phyloP scores from a whole-genome alignment of 1,140 invertebrate genomes.

The Drosophila bifasciata region DNA sequence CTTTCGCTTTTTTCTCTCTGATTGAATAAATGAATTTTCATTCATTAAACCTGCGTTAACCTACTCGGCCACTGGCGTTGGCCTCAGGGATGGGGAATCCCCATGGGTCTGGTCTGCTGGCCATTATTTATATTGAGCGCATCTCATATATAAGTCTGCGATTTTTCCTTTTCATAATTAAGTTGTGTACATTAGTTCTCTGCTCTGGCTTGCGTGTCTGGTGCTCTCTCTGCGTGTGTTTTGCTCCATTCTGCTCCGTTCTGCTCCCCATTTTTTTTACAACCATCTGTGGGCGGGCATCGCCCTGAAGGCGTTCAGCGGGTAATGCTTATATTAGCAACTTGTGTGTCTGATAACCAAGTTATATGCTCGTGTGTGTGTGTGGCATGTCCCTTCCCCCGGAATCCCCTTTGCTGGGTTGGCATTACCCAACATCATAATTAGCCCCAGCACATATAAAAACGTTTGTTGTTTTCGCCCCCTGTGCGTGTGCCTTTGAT shows the following conservation, averaged over 20 bases:
- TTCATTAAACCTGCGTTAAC: slow-evolving; percentile 44
- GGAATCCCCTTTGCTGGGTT: not conserved
- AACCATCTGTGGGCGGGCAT: slow-evolving; percentile 17
- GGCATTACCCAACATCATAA: slow-evolving; percentile 47
- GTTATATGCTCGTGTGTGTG: slow-evolving; percentile 27
- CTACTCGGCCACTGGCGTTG: slow-evolving; percentile 1
- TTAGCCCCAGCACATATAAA: slow-evolving; percentile 53
- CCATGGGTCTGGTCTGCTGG: slow-evolving; percentile 30
- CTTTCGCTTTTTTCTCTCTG: slow-evolving; percentile 1
- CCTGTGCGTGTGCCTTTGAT: slow-evolving; percentile 51
- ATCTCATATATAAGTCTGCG: slow-evolving; percentile 58
- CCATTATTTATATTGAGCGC: slow-evolving; percentile 59
- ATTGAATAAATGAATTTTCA: slow-evolving; percentile 14
- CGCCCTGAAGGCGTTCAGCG: slow-evolving; percentile 18
- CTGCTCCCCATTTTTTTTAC: slow-evolving; percentile 21
- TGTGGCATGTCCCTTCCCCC: not conserved
- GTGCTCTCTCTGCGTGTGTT: slow-evolving; percentile 44
- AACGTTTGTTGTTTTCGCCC: slow-evolving; percentile 30
- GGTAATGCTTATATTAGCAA: slow-evolving; percentile 55
- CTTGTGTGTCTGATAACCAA: slow-evolving; percentile 56
- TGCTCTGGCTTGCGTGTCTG: slow-evolving; percentile 54
- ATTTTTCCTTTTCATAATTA: slow-evolving; percentile 62
- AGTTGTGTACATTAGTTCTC: slow-evolving; percentile 58
- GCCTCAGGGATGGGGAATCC: not conserved
- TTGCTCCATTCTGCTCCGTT: not conserved